phyloP scores from a whole-genome alignment of 2,797 vertebrate genomes.

The Myotis daubentonii region DNA sequence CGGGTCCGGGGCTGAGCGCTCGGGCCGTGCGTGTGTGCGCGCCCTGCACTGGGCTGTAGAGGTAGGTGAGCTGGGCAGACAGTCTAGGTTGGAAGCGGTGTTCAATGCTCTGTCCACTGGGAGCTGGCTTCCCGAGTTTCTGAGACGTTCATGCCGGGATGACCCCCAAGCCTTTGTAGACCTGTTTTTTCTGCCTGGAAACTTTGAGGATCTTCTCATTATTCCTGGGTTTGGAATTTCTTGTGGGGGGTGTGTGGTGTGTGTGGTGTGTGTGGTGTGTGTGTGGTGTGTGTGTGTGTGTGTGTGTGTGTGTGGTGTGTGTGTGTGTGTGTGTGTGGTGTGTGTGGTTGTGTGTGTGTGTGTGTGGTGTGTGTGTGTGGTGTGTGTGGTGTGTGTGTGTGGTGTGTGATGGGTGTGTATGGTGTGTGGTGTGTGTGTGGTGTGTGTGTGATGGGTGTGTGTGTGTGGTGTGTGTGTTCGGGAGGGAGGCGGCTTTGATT shows the following conservation, averaged over 20 bases:
- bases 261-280: neutral
- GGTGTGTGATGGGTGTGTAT: neutral
- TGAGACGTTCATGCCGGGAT: neutral
- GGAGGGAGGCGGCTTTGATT: neutral
- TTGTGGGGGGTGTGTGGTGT: neutral
- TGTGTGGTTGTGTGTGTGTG: too few relatives aligned
- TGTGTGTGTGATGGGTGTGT: neutral
- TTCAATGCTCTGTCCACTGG: neutral
- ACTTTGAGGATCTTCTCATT: neutral
- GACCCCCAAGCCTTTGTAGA: neutral
- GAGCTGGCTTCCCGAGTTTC: neutral
- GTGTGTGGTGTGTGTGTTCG: neutral
- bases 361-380: too few relatives aligned
- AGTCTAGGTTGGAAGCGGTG: neutral
- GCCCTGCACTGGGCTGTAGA: neutral
- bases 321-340: too few relatives aligned
- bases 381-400: too few relatives aligned
- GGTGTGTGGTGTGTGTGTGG: neutral
- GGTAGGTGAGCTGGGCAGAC: neutral
- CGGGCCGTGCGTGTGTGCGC: rapidly evolving
- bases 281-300: neutral
- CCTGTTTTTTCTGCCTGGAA: neutral
- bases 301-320: neutral
- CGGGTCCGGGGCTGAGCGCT: too few relatives aligned
- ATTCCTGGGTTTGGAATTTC: neutral